phyloP scores from a whole-genome alignment of 2,888 invertebrate species.

The Camptogramma bilineatum region DNA sequence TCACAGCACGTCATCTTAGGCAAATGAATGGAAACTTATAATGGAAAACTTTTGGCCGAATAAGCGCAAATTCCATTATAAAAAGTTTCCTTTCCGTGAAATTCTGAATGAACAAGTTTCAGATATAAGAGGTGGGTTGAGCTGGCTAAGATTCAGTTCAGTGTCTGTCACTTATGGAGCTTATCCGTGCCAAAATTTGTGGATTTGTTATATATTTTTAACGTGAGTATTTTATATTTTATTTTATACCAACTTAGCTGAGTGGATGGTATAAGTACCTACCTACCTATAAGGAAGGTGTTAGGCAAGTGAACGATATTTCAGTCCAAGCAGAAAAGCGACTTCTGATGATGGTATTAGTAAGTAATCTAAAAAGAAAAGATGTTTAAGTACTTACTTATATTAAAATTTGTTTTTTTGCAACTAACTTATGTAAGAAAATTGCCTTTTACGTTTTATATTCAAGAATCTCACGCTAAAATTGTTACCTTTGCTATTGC shows the following conservation, averaged over 20 bases:
- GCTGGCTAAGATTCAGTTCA: constrained; percentile 42
- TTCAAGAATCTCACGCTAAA: too few species aligned
- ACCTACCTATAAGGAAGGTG: too few species aligned
- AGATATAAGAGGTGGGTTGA: constrained; percentile 46
- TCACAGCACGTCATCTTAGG: constrained; percentile 28
- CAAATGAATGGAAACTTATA: constrained; percentile 49
- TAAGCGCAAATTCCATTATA: constrained; percentile 46
- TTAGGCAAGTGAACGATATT: too few species aligned
- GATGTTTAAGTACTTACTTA: too few species aligned
- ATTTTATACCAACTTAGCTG: not conserved
- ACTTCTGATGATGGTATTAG: too few species aligned
- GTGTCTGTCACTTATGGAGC: constrained; percentile 32
- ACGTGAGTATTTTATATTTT: constrained; percentile 12
- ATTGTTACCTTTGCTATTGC: too few species aligned
- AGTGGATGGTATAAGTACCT: too few species aligned
- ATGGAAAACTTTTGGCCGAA: constrained; percentile 56
- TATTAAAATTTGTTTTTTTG: too few species aligned
- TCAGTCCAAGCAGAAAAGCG: too few species aligned
- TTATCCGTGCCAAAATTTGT: constrained; percentile 6
- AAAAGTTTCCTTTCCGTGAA: constrained; percentile 57
- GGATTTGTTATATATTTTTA: constrained; percentile 5
- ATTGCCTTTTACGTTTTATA: too few species aligned
- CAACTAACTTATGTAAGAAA: too few species aligned
- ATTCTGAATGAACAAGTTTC: constrained; percentile 48
- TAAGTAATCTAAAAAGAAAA: too few species aligned